Conservation (phyloP, 2,888 invertebrate genomes). For the Eupithecia inturbata region DNA sequence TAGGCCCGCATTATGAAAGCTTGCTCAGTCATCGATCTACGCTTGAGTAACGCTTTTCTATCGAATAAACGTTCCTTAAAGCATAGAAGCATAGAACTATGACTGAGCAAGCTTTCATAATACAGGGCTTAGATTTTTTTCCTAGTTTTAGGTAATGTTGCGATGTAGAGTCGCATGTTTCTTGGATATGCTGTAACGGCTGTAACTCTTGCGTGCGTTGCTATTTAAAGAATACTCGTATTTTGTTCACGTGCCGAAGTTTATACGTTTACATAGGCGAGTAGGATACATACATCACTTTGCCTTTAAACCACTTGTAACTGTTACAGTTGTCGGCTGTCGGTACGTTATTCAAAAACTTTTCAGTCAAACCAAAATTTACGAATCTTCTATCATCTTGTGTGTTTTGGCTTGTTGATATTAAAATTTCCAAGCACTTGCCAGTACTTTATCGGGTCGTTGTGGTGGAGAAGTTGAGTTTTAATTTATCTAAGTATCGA, state of each 20-base stretch:
- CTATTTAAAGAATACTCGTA: constrained; percentile 51
- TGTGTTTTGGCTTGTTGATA: background rate
- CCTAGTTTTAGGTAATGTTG: background rate
- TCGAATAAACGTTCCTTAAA: too few species aligned
- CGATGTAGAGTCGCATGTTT: background rate
- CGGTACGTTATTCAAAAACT: background rate
- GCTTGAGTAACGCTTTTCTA: too few species aligned
- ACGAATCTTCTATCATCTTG: background rate
- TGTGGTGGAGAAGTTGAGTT: background rate
- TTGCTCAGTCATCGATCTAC: too few species aligned
- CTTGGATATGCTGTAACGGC: background rate
- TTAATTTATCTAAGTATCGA: background rate
- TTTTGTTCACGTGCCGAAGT: constrained; percentile 37
- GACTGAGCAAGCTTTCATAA: too few species aligned
- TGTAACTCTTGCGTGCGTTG: constrained; percentile 42
- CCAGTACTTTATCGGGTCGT: background rate
- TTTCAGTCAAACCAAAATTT: background rate
- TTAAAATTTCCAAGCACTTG: background rate
- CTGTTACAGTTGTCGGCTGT: background rate
- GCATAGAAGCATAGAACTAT: too few species aligned
- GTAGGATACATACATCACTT: constrained; percentile 17
- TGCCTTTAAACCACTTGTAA: constrained; percentile 10
- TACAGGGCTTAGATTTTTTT: too few species aligned
- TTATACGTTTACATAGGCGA: constrained; percentile 32
- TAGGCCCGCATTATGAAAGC: too few species aligned